Evolutionary conservation across 2,113 vertebrate genomes (phyloP).

Genomic region (Nothobranchius furzeri): DNA sequence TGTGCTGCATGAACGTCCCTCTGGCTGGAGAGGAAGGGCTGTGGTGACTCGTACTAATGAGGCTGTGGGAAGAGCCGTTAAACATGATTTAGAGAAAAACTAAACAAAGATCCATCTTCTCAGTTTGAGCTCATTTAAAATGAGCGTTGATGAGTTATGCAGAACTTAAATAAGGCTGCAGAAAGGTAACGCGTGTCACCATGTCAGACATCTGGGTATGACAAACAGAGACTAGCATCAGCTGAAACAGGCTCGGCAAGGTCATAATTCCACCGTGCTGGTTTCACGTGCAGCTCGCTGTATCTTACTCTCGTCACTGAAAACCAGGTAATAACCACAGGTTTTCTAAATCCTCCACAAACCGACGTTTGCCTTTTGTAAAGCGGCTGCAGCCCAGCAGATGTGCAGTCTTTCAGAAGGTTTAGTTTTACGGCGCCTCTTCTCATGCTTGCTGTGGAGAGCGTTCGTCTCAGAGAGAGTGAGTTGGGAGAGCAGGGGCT

Average conservation of each 20-base stretch:
- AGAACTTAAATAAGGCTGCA: conserved; percentile 1
- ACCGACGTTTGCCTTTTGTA: conserved; percentile 8
- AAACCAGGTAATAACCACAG: conserved; percentile 13
- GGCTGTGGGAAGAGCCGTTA: conserved; percentile 13
- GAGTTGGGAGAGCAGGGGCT: conserved; percentile 51
- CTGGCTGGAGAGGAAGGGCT: conserved; percentile 35
- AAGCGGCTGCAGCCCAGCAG: conserved; percentile 3
- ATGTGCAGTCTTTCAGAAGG: conserved; percentile 11
- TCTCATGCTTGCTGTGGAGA: conserved; percentile 48
- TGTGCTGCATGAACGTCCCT: conserved; percentile 59
- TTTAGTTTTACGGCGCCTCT: conserved; percentile 39
- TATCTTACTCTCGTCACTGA: background rate
- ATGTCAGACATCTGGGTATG: conserved; percentile 49
- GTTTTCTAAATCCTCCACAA: background rate
- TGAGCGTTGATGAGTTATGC: background rate
- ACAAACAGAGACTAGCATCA: conserved; percentile 62
- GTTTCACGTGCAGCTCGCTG: conserved; percentile 52
- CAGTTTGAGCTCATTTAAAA: conserved; percentile 1
- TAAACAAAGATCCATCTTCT: background rate
- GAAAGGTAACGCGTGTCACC: conserved; percentile 22
- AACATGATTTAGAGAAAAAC: background rate
- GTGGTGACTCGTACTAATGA: conserved; percentile 11
- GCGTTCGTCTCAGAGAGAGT: conserved; percentile 43
- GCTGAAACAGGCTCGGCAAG: conserved; percentile 69
- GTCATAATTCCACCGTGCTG: conserved; percentile 47